Conservation (phyloP, 2,797 vertebrate genomes). For the Mionectes olivaceus region DNA sequence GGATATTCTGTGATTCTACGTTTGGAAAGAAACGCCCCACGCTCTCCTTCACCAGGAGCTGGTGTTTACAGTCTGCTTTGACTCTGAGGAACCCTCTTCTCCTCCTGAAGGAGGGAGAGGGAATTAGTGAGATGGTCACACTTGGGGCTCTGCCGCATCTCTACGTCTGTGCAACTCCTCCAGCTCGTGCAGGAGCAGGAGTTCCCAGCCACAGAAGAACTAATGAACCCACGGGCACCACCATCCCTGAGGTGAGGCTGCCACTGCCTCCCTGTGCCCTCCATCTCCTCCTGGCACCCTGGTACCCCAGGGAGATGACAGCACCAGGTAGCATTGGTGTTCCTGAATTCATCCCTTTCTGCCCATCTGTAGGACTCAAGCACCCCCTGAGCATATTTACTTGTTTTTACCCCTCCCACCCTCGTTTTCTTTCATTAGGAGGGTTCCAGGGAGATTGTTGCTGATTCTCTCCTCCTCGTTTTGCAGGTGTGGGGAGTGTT, state of each 20-base stretch:
- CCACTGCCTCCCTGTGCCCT: background rate
- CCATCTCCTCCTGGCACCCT: background rate
- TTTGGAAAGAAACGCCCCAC: background rate
- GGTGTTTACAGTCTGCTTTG: background rate
- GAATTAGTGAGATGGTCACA: background rate
- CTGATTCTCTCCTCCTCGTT: too few species aligned
- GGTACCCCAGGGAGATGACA: background rate
- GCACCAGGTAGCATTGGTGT: background rate
- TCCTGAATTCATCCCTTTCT: background rate
- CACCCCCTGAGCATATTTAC: background rate
- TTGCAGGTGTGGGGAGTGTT: fast-evolving
- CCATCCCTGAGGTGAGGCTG: background rate
- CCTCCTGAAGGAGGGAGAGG: background rate
- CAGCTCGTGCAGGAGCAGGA: too few species aligned
- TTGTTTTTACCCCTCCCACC: background rate
- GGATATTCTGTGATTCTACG: fast-evolving
- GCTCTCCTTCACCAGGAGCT: background rate
- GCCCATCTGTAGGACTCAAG: too few species aligned
- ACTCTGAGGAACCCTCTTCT: background rate
- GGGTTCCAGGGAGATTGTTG: fast-evolving
- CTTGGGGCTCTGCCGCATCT: too few species aligned
- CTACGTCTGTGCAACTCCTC: background rate
- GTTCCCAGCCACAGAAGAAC: background rate
- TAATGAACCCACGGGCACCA: background rate
- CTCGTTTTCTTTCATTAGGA: background rate